Conservation (phyloP, 2,113 vertebrate species). For the Plecotus auritus region DNA sequence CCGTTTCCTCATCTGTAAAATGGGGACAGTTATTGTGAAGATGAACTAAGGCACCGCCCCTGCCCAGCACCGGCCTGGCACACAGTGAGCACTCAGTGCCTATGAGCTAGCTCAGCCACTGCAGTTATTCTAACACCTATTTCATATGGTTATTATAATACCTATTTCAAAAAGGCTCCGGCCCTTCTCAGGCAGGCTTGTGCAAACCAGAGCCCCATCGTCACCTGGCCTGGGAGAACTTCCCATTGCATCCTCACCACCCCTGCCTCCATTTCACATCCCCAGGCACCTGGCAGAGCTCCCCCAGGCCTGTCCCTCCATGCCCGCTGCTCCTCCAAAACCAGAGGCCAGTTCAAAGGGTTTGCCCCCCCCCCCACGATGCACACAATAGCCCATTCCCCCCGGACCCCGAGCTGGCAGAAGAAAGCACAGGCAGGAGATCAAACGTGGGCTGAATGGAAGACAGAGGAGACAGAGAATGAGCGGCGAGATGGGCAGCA, state of each 20-base stretch:
- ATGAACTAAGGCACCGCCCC: not conserved
- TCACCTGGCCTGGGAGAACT: not conserved
- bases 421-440: conserved; percentile 81
- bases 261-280: not conserved
- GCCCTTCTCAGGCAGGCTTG: not conserved
- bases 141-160: no score
- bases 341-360: conserved; percentile 66
- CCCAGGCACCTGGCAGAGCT: not conserved
- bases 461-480: conserved; percentile 77
- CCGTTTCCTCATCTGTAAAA: not conserved
- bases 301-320: not conserved
- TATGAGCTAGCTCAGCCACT: fast-evolving
- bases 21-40: no score
- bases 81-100: not conserved
- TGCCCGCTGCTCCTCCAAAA: conserved; percentile 42
- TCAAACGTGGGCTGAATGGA: conserved; percentile 81
- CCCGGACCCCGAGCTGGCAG: conserved; percentile 70
- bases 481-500: conserved; percentile 72
- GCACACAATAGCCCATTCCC: conserved; percentile 77
- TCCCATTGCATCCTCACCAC: not conserved
- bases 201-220: not conserved
- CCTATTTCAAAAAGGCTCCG: not conserved
- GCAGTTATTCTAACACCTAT: no score
- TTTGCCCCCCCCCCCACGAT: conserved; percentile 70
- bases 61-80: not conserved